A percentile compares a stretch with the other conserved stretches of the same genome.
These are phyloP conservation scores for Eilema griseolum DNA, from an alignment of 2,888 invertebrate genomes.

Conservation along the genomic window DNA sequence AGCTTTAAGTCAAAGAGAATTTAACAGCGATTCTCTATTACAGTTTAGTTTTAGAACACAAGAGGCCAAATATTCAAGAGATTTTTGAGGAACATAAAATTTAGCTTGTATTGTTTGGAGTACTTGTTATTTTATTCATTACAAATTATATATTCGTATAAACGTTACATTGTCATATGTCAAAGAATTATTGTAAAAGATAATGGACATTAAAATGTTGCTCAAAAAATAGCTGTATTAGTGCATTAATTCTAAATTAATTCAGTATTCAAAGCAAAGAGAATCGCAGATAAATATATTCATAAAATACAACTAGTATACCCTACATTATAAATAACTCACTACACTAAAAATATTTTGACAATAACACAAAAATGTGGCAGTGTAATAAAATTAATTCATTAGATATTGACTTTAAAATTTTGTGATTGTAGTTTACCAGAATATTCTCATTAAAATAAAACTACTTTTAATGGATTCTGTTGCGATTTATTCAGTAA, in stretches of 20 bases:
- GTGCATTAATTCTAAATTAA: neutral
- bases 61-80: neutral
- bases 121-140: neutral
- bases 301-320: slow-evolving; percentile 52
- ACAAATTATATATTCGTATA: neutral
- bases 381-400: slow-evolving; percentile 47
- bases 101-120: neutral
- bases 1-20: slow-evolving; percentile 39
- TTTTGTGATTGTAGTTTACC: slow-evolving; percentile 40
- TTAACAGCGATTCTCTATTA: slow-evolving; percentile 40
- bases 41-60: neutral
- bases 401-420: slow-evolving; percentile 43
- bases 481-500: too few species aligned
- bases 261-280: slow-evolving; percentile 31
- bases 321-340: slow-evolving; percentile 55
- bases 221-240: neutral
- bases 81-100: neutral
- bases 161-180: neutral
- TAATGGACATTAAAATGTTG: neutral
- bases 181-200: neutral
- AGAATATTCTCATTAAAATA: too few species aligned
- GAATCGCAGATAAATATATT: slow-evolving; percentile 41
- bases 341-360: slow-evolving; percentile 45
- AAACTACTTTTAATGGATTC: too few species aligned
- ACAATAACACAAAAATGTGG: slow-evolving; percentile 47